These are phyloP conservation scores for Xyliphius kryptos DNA, from an alignment of 2,113 vertebrate genomes.

Conservation along the genomic window DNA sequence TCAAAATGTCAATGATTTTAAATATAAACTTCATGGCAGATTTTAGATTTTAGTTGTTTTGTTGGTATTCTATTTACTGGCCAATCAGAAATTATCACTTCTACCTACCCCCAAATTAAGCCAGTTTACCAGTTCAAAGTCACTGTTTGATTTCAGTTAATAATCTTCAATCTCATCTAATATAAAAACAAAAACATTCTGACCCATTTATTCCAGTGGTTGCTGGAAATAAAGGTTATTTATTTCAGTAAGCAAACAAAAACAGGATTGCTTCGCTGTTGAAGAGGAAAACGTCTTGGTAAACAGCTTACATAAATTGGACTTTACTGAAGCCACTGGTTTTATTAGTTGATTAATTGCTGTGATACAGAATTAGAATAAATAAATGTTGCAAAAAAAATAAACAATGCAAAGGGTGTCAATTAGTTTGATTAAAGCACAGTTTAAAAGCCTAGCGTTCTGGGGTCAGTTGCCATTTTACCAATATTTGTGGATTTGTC, in stretches of 20 bases:
- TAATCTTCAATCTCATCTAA: slow-evolving; percentile 47
- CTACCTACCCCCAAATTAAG: slow-evolving; percentile 38
- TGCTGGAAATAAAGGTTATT: neutral
- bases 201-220: neutral
- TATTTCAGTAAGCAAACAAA: neutral
- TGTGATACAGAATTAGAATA: neutral
- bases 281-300: too few relatives aligned
- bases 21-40: too few relatives aligned
- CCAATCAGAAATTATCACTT: too few relatives aligned
- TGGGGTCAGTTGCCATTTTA: too few relatives aligned
- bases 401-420: too few relatives aligned
- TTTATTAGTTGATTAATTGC: neutral
- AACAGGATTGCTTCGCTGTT: neutral
- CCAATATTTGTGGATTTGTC: too few relatives aligned
- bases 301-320: too few relatives aligned
- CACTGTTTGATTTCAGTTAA: slow-evolving; percentile 65
- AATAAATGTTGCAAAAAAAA: neutral
- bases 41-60: too few relatives aligned
- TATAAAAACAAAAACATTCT: slow-evolving; percentile 25
- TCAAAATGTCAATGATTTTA: too few relatives aligned
- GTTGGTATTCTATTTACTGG: neutral
- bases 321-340: neutral
- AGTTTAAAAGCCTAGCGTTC: too few relatives aligned
- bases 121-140: slow-evolving; percentile 61
- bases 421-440: too few relatives aligned